These are phyloP conservation scores for Mesembrinibis cayennensis DNA, from an alignment of 2,113 vertebrate species.

Conservation along the genomic window DNA sequence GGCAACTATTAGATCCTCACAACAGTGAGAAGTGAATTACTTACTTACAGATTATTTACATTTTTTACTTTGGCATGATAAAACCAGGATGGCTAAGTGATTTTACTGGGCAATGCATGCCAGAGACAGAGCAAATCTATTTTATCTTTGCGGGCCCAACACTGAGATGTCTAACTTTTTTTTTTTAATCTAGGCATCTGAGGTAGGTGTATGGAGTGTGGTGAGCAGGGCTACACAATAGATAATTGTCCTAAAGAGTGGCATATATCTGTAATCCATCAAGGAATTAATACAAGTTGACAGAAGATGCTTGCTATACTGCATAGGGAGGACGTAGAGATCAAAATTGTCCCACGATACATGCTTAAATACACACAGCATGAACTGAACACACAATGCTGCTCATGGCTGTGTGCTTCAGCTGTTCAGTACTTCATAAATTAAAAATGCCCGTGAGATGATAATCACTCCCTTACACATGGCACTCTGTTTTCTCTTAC, in stretches of 20 bases:
- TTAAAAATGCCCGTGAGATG: not conserved
- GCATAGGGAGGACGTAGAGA: not conserved
- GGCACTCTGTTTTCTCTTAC: not conserved
- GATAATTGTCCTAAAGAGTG: not conserved
- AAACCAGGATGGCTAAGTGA: not conserved
- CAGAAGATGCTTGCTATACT: not conserved
- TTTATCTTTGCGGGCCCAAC: not conserved
- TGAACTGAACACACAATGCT: not conserved
- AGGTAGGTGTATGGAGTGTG: not conserved
- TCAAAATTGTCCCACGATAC: not conserved
- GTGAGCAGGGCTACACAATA: not conserved
- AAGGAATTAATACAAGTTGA: not conserved
- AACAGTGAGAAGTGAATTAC: not conserved
- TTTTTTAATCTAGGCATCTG: not conserved
- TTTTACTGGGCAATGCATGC: not conserved
- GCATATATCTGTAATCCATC: not conserved
- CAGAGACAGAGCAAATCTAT: not conserved
- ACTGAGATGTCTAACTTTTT: not conserved
- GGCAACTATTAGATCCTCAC: not conserved
- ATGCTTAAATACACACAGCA: not conserved
- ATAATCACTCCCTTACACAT: not conserved
- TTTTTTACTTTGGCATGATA: not conserved
- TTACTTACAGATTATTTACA: not conserved
- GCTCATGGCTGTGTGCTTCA: not conserved
- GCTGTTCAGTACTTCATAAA: not conserved